Percentiles rank a stretch among this genome's conserved stretches.
These are phyloP conservation scores for Babylonia areolata DNA, from an alignment of 1,140 invertebrate species.

Conservation along the genomic window DNA sequence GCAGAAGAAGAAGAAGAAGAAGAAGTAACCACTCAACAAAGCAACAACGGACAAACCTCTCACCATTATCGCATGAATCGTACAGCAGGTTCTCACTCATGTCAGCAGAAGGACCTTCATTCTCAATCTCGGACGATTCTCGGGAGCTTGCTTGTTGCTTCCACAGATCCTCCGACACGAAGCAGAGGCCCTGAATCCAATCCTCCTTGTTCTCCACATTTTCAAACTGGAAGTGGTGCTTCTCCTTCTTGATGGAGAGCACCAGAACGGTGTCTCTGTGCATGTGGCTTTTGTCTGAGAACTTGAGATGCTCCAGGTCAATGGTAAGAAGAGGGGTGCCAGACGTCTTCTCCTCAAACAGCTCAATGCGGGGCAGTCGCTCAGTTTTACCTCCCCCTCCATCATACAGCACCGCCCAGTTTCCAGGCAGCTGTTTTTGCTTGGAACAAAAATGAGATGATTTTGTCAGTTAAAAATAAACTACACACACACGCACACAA, in stretches of 20 bases:
- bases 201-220: background rate
- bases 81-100: constrained; percentile 32
- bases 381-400: background rate
- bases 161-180: background rate
- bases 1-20: too few species aligned
- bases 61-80: constrained; percentile 15
- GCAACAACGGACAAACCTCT: too few species aligned
- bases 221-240: constrained; percentile 27
- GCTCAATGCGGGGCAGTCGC: constrained; percentile 5
- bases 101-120: background rate
- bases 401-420: constrained; percentile 25
- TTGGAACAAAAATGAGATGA: too few species aligned
- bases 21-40: too few species aligned
- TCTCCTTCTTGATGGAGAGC: constrained; percentile 36
- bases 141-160: constrained; percentile 5
- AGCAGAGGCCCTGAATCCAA: constrained; percentile 31
- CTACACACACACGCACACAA: too few species aligned
- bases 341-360: background rate
- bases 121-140: too few species aligned
- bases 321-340: background rate
- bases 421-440: constrained; percentile 18
- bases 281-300: constrained; percentile 13
- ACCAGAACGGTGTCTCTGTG: constrained; percentile 9
- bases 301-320: constrained; percentile 19
- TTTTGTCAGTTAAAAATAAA: too few species aligned